phyloP scores from a whole-genome alignment of 2,888 invertebrate species.

The Limnephilus lunatus region DNA sequence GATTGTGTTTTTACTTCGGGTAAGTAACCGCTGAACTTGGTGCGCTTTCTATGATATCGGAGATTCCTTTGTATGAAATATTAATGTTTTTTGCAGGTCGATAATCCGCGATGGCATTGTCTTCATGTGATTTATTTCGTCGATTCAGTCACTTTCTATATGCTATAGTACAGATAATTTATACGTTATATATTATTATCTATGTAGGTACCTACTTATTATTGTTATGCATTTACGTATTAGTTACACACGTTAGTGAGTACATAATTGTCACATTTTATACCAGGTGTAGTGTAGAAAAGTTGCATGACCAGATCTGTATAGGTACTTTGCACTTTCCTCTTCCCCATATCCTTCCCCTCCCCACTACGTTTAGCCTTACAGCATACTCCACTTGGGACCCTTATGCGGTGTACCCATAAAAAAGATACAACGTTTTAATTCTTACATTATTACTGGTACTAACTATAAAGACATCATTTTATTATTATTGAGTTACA shows the following conservation, averaged over 20 bases:
- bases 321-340: background rate
- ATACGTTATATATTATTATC: background rate
- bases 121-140: slow-evolving; percentile 51
- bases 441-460: too few species aligned
- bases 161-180: background rate
- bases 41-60: slow-evolving; percentile 53
- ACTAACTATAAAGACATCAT: too few species aligned
- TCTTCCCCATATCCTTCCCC: background rate
- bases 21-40: slow-evolving; percentile 43
- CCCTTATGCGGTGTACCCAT: too few species aligned
- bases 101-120: slow-evolving; percentile 50
- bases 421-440: too few species aligned
- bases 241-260: background rate
- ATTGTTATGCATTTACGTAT: background rate
- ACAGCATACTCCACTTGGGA: too few species aligned
- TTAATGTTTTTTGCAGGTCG: slow-evolving; percentile 42
- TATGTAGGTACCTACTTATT: background rate
- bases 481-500: too few species aligned
- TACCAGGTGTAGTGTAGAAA: background rate
- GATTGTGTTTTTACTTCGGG: slow-evolving; percentile 33
- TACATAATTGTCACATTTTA: background rate
- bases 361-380: background rate
- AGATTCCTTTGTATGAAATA: slow-evolving; percentile 39
- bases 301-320: background rate
- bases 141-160: slow-evolving; percentile 44